Base-by-base conservation (phyloP, 2,113 vertebrate species). In the Heloderma charlesbogerti region DNA sequence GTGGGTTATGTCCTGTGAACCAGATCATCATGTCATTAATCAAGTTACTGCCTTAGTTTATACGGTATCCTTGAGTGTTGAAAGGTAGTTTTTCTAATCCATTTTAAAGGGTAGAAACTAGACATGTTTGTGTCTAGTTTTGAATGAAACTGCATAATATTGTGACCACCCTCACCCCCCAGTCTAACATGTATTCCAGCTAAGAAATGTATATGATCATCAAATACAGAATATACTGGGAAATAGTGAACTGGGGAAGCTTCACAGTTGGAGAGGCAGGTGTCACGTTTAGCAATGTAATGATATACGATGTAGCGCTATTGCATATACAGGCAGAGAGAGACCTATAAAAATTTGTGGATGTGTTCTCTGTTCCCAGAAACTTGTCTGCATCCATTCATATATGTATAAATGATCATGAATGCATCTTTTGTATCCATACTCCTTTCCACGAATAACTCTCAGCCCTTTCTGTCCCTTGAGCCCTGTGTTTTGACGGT, bases 281-380 rank as follows among this genome's bases (percentile, higher is more conserved):
- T 18, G 0, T 0, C 13, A 18, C 0, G 0, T 69, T 84, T 0
- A 0, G 60, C 74, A 90, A 67, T 0, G 10, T 0, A 0, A 6
- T 0, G 5, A 0, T 84, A 78, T 31, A 0, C 40, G 0, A 2
- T 16, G 12, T 66, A 4, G 34, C 0, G 0, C 0, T 1, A 86
- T 81, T 31, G 43, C 5, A 48, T 71, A 88, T 51, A 34, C 15
- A 63, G 40, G n/a, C 18, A 63, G 71, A 74, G n/a, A 74, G 13
- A 60, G 15, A 40, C 2, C 2, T 51, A 57, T 31, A 29, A 34
- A 69, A 6, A 34, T 9, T 18, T 83, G 20, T 40, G 57, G 10
- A 84, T 40, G n/a, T 6, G 40, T 85, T 29, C 12, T 85, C 60
- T 63, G 63, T 48, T 85, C 40, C 43, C 5, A 86, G 45, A 48